Evolutionary conservation across 1,140 invertebrate species (phyloP).

Genomic region (Ectropis grisescens): DNA sequence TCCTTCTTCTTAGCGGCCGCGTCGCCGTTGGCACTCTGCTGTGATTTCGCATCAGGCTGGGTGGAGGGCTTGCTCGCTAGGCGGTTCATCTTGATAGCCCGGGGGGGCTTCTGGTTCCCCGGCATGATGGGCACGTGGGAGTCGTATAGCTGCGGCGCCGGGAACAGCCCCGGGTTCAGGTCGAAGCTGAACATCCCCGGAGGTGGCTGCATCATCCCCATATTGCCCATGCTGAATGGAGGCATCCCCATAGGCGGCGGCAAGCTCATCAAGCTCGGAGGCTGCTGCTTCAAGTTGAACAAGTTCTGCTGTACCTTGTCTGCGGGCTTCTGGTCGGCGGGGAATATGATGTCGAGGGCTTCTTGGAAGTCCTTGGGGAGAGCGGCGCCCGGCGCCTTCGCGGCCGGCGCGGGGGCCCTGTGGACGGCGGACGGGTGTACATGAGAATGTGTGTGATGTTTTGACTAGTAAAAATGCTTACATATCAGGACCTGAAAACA

Average conservation of each 20-base stretch:
- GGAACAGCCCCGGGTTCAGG: constrained; percentile 30
- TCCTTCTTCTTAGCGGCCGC: constrained; percentile 39
- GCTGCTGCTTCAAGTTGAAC: constrained; percentile 17
- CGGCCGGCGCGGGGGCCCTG: constrained; percentile 5
- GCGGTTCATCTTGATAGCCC: too few species aligned
- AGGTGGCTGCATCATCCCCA: constrained; percentile 38
- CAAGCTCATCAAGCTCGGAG: constrained; percentile 21
- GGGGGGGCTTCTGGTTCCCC: constrained; percentile 11
- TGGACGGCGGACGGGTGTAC: too few species aligned
- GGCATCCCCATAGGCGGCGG: background rate
- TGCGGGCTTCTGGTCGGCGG: constrained; percentile 43
- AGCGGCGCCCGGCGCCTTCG: constrained; percentile 1
- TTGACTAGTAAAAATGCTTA: too few species aligned
- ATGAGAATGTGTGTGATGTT: too few species aligned
- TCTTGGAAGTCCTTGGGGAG: constrained; percentile 75
- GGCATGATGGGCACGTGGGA: constrained; percentile 36
- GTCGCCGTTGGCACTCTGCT: constrained; percentile 5
- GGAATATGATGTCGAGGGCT: constrained; percentile 80
- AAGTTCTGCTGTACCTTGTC: constrained; percentile 30
- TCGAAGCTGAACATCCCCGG: constrained; percentile 54
- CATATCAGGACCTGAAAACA: too few species aligned
- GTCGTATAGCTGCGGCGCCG: constrained; percentile 40
- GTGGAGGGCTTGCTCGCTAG: too few species aligned
- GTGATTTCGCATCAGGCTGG: background rate
- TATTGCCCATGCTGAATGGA: background rate